These are phyloP conservation scores for Hesperia comma DNA, from an alignment of 2,888 invertebrate genomes.

Conservation along the genomic window DNA sequence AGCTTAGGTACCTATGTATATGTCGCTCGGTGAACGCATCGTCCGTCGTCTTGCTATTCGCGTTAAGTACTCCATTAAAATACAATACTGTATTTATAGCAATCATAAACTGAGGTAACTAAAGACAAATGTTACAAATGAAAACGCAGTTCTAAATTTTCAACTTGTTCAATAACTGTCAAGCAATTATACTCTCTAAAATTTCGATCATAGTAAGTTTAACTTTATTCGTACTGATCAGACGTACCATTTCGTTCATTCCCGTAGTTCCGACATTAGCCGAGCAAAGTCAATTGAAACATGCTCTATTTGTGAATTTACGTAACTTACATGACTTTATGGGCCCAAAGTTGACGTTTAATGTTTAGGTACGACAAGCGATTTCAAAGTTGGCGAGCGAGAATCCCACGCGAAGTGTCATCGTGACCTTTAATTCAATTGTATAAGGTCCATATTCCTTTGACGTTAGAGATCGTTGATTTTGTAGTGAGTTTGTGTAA, in stretches of 20 bases:
- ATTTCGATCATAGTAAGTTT: conserved; percentile 13
- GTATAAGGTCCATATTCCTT: conserved; percentile 41
- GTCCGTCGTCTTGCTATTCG: neutral
- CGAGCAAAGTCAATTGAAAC: conserved; percentile 36
- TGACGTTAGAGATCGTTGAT: conserved; percentile 41
- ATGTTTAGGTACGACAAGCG: conserved; percentile 48
- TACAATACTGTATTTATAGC: neutral
- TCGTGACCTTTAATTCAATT: conserved; percentile 38
- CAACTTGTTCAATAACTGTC: conserved; percentile 12
- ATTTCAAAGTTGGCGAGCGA: conserved; percentile 42
- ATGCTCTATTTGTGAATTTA: conserved; percentile 40
- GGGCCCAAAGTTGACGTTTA: conserved; percentile 42
- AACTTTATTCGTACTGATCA: conserved; percentile 17
- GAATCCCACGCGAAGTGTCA: conserved; percentile 29
- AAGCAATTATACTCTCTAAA: conserved; percentile 17
- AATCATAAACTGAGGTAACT: conserved; percentile 2
- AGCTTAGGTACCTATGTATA: too few species aligned
- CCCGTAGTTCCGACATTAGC: conserved; percentile 33
- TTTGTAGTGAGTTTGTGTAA: conserved; percentile 56
- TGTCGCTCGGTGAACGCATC: too few species aligned
- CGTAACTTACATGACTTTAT: conserved; percentile 45
- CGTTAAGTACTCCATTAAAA: neutral
- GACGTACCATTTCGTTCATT: conserved; percentile 2
- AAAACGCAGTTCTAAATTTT: conserved; percentile 5
- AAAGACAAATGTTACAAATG: conserved; percentile 5